Conservation (phyloP, 53 echinoderm and acorn worm species). For the Stichopus horrens region DNA sequence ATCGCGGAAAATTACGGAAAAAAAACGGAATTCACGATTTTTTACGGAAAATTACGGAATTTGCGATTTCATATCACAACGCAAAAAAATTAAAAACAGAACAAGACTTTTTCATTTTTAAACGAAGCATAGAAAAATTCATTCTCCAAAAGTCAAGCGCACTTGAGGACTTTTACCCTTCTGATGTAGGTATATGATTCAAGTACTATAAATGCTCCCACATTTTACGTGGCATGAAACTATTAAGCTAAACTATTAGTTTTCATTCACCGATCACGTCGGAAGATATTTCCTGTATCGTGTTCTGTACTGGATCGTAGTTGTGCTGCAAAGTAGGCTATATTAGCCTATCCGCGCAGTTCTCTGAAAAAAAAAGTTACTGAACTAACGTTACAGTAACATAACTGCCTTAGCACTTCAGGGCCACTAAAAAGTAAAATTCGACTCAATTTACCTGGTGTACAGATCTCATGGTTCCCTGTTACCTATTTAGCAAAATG, state of each 20-base stretch:
- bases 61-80: background rate
- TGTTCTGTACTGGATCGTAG: conserved; percentile 21
- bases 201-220: background rate
- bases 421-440: too few species aligned
- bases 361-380: background rate
- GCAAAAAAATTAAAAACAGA: conserved; percentile 3
- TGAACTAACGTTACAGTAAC: background rate
- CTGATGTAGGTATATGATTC: conserved; percentile 11
- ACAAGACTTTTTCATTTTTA: conserved; percentile 5
- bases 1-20: too few species aligned
- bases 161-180: conserved; percentile 13
- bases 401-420: too few species aligned
- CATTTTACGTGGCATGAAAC: background rate
- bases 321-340: conserved; percentile 1
- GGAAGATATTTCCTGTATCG: background rate
- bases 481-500: too few species aligned
- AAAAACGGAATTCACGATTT: too few species aligned
- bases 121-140: background rate
- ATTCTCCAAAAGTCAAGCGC: background rate
- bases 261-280: conserved; percentile 7
- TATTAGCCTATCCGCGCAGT: background rate
- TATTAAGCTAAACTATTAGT: background rate
- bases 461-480: too few species aligned
- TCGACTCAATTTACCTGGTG: too few species aligned
- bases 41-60: too few species aligned